A percentile compares a stretch with the other conserved stretches of the same genome.
Conservation (phyloP, 2,113 vertebrate species). For the Dissostichus mawsoni region DNA sequence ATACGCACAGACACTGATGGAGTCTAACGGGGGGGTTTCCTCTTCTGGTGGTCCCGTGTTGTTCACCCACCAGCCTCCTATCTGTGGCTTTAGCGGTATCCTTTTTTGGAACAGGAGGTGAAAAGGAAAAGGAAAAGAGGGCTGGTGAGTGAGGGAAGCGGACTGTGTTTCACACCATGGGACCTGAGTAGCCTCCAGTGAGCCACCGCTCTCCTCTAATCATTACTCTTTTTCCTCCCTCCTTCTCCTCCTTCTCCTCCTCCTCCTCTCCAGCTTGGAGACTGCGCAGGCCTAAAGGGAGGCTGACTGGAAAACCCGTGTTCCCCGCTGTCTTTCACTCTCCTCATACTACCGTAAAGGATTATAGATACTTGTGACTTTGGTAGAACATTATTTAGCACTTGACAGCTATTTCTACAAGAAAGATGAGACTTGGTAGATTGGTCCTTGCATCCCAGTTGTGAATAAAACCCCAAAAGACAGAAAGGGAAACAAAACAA, state of each 20-base stretch:
- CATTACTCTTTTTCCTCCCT: constrained; percentile 4
- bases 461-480: neutral
- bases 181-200: constrained; percentile 36
- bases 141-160: constrained; percentile 18
- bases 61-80: constrained; percentile 8
- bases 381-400: neutral
- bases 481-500: neutral
- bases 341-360: neutral
- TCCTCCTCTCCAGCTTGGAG: constrained; percentile 13
- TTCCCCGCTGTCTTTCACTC: neutral
- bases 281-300: constrained; percentile 33
- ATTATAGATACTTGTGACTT: neutral
- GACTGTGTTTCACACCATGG: constrained; percentile 12
- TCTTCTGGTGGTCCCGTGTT: constrained; percentile 22
- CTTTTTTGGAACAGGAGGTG: constrained; percentile 57
- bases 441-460: neutral
- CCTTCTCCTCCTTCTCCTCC: neutral
- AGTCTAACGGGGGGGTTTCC: constrained; percentile 39
- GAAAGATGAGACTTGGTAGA: neutral
- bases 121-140: constrained; percentile 21
- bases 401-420: neutral
- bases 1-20: constrained; percentile 36
- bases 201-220: constrained; percentile 22
- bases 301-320: constrained; percentile 2
- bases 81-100: constrained; percentile 11